phyloP scores from a whole-genome alignment of 2,888 invertebrate species.

The Odontomyia ornata region DNA sequence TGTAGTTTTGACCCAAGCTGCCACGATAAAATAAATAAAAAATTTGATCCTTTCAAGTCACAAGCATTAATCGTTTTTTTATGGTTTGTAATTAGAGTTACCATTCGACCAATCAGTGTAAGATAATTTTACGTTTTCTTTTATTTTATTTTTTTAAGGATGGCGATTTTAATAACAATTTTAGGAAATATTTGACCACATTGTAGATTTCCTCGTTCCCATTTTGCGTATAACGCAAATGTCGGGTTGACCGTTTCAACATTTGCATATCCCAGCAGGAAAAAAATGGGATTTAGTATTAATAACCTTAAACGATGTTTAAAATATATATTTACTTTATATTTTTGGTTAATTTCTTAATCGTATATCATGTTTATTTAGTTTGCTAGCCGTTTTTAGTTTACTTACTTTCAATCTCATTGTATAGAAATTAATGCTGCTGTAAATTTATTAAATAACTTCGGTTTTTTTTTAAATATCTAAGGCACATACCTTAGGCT shows the following conservation, averaged over 20 bases:
- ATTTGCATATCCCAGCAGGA: not conserved
- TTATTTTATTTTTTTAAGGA: too few species aligned
- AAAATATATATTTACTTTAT: constrained; percentile 4
- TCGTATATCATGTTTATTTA: not conserved
- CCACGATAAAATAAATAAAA: too few species aligned
- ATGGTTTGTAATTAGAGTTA: too few species aligned
- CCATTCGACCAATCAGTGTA: too few species aligned
- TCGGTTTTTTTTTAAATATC: constrained; percentile 44
- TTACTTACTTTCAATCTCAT: constrained; percentile 2
- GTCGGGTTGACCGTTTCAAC: not conserved
- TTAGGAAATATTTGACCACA: too few species aligned
- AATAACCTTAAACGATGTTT: not conserved
- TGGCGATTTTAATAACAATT: too few species aligned
- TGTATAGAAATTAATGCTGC: constrained; percentile 28
- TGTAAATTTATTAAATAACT: constrained; percentile 26
- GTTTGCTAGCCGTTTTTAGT: not conserved
- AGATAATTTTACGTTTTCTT: too few species aligned
- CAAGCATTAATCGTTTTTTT: too few species aligned
- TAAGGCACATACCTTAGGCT: constrained; percentile 54
- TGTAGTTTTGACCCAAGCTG: too few species aligned
- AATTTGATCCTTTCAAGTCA: too few species aligned
- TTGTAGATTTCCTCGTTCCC: not conserved
- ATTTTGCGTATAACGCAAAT: not conserved
- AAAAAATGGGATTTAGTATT: too few species aligned
- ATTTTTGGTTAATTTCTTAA: not conserved